Percentiles rank a stretch among this genome's conserved stretches.
Conservation (phyloP, 2,113 vertebrate species). For the Cyprichromis sp. region DNA sequence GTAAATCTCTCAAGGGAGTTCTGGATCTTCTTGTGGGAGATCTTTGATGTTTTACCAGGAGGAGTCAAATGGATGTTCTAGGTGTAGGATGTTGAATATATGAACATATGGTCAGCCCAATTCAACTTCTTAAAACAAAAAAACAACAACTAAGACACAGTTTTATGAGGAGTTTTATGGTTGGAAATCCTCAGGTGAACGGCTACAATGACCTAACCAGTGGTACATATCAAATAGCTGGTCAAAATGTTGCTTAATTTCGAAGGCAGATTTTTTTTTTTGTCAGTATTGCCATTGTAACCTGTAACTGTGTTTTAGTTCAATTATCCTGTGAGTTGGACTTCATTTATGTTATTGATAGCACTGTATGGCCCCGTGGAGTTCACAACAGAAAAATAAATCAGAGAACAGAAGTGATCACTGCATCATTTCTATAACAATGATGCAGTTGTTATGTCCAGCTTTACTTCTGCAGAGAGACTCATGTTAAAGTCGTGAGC, state of each 20-base stretch:
- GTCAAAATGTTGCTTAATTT: neutral
- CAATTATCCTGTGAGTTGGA: neutral
- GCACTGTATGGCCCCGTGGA: neutral
- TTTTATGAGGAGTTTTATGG: neutral
- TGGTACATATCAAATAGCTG: neutral
- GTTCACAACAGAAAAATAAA: neutral
- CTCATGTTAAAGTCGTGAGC: neutral
- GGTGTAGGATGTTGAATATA: neutral
- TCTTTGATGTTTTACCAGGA: neutral
- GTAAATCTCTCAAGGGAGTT: neutral
- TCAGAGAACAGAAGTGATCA: neutral
- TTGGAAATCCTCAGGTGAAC: neutral
- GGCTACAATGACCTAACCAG: neutral
- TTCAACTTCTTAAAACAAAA: neutral
- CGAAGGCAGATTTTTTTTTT: accelerated
- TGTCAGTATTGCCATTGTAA: neutral
- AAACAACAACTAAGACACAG: neutral
- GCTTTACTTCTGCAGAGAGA: neutral
- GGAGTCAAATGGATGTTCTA: neutral
- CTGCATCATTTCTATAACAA: neutral
- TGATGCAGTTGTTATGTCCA: neutral
- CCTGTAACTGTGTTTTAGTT: neutral
- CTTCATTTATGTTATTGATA: neutral
- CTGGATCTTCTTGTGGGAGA: neutral
- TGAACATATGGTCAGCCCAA: neutral